Evolutionary conservation across 2,888 invertebrate species (phyloP).

Genomic region (Ichneumon xanthorius): DNA sequence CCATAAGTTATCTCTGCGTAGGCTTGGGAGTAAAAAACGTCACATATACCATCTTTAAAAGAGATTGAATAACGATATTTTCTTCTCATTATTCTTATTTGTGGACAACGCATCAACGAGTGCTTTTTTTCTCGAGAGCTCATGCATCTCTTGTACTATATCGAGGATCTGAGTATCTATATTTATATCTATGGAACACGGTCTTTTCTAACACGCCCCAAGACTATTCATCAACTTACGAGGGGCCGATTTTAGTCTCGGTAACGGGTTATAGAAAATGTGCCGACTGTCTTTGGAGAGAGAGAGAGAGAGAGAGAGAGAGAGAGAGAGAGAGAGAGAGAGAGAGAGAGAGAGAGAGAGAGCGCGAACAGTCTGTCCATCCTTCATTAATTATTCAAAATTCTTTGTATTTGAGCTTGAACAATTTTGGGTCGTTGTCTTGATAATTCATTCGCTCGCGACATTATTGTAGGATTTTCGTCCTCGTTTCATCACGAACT

Average conservation of each 20-base stretch:
- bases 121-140: conserved; percentile 5
- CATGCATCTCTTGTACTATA: conserved; percentile 5
- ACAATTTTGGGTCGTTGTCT: conserved; percentile 31
- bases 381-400: conserved; percentile 57
- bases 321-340: no score
- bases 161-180: conserved; percentile 46
- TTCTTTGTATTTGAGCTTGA: conserved; percentile 45
- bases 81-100: neutral
- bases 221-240: conserved; percentile 59
- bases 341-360: no score
- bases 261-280: conserved; percentile 62
- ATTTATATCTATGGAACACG: conserved; percentile 17
- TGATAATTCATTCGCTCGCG: conserved; percentile 8
- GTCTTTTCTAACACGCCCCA: conserved; percentile 32
- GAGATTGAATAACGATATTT: conserved; percentile 20
- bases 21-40: neutral
- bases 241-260: conserved; percentile 2
- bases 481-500: conserved; percentile 26
- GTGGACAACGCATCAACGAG: conserved; percentile 13
- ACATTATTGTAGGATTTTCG: neutral
- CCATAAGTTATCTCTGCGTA: neutral
- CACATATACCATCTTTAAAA: neutral
- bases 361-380: neutral
- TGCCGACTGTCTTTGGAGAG: conserved; percentile 41
- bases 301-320: no score